These are phyloP conservation scores for Odontamblyopus rebecca DNA, from an alignment of 2,797 vertebrate species.

Conservation along the genomic window DNA sequence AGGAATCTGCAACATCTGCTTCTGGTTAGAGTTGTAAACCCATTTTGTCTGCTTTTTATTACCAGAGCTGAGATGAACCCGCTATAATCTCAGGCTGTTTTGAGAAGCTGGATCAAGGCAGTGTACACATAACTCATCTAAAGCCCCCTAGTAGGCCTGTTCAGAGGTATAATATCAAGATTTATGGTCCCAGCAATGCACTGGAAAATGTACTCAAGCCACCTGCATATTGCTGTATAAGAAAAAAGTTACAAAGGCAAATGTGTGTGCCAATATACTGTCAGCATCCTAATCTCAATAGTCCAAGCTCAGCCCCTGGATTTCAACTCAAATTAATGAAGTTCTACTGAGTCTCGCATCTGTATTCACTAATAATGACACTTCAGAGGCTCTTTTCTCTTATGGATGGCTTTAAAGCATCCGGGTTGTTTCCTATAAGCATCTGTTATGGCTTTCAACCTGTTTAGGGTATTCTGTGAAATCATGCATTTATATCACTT, in stretches of 20 bases:
- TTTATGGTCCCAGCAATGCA: slow-evolving; percentile 13
- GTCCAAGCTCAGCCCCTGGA: background rate
- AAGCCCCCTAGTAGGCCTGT: slow-evolving; percentile 23
- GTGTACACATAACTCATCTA: slow-evolving; percentile 36
- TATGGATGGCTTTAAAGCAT: slow-evolving; percentile 3
- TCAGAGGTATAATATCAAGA: slow-evolving; percentile 6
- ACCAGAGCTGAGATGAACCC: slow-evolving; percentile 47
- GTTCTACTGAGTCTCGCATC: slow-evolving; percentile 2
- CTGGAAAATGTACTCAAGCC: background rate
- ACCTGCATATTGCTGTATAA: background rate
- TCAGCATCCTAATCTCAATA: background rate
- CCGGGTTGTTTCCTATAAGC: too few species aligned
- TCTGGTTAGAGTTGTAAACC: slow-evolving; percentile 52
- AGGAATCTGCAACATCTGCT: slow-evolving; percentile 68
- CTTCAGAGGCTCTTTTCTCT: background rate
- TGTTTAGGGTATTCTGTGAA: background rate
- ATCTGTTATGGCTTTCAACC: too few species aligned
- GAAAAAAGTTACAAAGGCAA: background rate
- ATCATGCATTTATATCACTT: too few species aligned
- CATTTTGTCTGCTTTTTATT: slow-evolving; percentile 49
- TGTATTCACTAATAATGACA: slow-evolving; percentile 11
- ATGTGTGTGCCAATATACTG: background rate
- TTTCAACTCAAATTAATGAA: background rate
- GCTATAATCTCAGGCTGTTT: slow-evolving; percentile 38
- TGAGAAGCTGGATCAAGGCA: slow-evolving; percentile 22